These are phyloP conservation scores for Copsychus sechellarum DNA, from an alignment of 2,113 vertebrate genomes.

Conservation along the genomic window DNA sequence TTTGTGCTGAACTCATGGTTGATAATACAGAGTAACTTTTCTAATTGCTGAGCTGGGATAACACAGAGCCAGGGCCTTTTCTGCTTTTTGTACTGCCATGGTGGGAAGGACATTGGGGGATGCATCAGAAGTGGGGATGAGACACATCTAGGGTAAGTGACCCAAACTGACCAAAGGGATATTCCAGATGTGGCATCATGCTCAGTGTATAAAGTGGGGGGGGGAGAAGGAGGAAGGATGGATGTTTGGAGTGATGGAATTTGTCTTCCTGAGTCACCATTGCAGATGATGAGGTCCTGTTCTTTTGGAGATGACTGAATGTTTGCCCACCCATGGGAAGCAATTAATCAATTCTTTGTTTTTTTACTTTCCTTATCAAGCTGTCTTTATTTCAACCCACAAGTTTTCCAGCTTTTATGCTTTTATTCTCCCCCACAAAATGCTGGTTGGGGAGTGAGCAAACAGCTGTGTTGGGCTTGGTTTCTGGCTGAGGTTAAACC, in stretches of 20 bases:
- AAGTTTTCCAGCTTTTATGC: background rate
- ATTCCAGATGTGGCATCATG: background rate
- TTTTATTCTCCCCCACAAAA: background rate
- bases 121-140: rapidly evolving
- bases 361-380: background rate
- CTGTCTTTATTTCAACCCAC: background rate
- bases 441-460: background rate
- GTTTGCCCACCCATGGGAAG: background rate
- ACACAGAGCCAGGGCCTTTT: background rate
- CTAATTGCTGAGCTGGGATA: background rate
- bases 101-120: background rate
- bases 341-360: background rate
- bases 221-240: background rate
- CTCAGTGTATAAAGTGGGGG: background rate
- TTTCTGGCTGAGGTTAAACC: background rate
- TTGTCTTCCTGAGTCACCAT: background rate
- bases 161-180: too few relatives aligned
- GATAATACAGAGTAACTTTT: background rate
- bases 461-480: background rate
- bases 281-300: rapidly evolving
- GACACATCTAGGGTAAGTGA: background rate
- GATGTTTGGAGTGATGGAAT: background rate
- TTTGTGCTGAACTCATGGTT: background rate
- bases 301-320: background rate
- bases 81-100: background rate